These are phyloP conservation scores for Charanyca ferruginea DNA, from an alignment of 2,888 invertebrate genomes.

Conservation along the genomic window DNA sequence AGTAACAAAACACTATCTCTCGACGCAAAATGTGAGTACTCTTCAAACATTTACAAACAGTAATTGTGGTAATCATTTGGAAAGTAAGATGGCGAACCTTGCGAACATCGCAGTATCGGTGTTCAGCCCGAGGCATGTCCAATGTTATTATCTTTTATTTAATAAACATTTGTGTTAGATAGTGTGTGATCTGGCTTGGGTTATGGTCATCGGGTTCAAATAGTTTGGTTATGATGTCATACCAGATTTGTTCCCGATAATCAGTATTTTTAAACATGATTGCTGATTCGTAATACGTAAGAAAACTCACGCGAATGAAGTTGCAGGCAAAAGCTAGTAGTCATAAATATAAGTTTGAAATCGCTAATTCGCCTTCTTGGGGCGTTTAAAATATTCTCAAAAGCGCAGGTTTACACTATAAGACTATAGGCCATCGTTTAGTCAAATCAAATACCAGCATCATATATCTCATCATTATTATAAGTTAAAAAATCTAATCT, in stretches of 20 bases:
- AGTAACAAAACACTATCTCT: conserved; percentile 30
- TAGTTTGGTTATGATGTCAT: conserved; percentile 24
- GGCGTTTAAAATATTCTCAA: too few relatives aligned
- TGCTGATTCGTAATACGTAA: too few relatives aligned
- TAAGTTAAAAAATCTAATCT: too few relatives aligned
- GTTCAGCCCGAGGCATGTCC: conserved; percentile 21
- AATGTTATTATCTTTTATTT: conserved; percentile 39
- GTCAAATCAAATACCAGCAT: background rate
- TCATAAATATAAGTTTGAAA: too few relatives aligned
- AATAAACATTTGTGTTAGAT: conserved; percentile 45
- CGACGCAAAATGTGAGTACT: conserved; percentile 17
- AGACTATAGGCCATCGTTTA: too few relatives aligned
- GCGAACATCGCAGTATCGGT: conserved; percentile 13
- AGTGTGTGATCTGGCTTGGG: conserved; percentile 16
- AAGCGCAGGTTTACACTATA: too few relatives aligned
- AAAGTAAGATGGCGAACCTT: conserved; percentile 48
- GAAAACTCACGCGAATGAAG: too few relatives aligned
- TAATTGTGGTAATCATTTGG: conserved; percentile 62
- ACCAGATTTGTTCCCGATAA: background rate
- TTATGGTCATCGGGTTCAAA: conserved; percentile 30
- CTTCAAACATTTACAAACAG: conserved; percentile 36
- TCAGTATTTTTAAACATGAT: background rate
- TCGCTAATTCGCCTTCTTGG: too few relatives aligned
- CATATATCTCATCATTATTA: background rate
- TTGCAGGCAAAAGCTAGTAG: too few relatives aligned